phyloP scores from a whole-genome alignment of 1,140 invertebrate species.

The Lineus longissimus region DNA sequence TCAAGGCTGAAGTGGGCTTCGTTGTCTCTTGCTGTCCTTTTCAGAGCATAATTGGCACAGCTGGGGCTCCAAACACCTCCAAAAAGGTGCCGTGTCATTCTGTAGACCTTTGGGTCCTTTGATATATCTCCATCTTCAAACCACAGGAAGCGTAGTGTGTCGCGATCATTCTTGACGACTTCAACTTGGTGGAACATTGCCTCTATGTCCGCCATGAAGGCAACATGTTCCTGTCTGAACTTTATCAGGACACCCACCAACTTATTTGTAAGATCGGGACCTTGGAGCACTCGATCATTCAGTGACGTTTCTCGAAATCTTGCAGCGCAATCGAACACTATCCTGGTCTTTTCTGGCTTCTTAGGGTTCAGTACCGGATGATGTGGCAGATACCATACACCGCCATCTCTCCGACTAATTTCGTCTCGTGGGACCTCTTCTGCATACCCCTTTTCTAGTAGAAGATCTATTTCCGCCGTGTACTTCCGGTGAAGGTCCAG shows the following conservation, averaged over 20 bases:
- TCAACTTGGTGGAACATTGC: constrained; percentile 26
- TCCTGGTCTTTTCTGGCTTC: constrained; percentile 21
- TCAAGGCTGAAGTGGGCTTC: background rate
- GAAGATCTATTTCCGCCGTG: background rate
- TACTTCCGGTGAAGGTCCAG: background rate
- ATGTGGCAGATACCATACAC: constrained; percentile 24
- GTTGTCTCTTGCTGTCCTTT: constrained; percentile 15
- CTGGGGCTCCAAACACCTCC: constrained; percentile 22
- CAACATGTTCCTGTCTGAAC: constrained; percentile 25
- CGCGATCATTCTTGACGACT: constrained; percentile 14
- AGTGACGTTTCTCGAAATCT: constrained; percentile 26
- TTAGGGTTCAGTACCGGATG: constrained; percentile 20
- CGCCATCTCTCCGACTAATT: background rate
- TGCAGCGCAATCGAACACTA: constrained; percentile 28
- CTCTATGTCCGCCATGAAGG: constrained; percentile 24
- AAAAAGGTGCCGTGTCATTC: constrained; percentile 25
- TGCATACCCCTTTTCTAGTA: background rate
- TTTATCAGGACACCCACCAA: constrained; percentile 25
- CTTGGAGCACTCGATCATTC: constrained; percentile 27
- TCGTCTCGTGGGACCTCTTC: background rate
- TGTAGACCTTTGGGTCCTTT: constrained; percentile 11
- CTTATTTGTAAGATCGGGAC: constrained; percentile 46
- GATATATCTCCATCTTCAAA: constrained; percentile 15
- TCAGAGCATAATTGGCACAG: constrained; percentile 19
- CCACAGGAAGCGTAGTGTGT: constrained; percentile 21